Conservation (phyloP, 2,797 vertebrate species). For the Synanceia verrucosa region DNA sequence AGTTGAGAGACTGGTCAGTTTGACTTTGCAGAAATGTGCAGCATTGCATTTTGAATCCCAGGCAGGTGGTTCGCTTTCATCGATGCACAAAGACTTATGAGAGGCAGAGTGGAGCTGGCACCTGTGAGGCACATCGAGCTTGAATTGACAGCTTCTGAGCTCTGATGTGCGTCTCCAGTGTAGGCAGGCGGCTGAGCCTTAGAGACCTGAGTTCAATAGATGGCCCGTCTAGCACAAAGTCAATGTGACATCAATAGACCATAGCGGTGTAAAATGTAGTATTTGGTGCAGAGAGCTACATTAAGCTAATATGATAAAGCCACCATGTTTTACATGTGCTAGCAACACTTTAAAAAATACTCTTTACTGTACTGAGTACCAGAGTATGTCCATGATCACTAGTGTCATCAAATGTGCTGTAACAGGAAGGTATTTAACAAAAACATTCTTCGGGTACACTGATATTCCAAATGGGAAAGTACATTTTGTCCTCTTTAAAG, state of each 20-base stretch:
- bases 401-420: neutral
- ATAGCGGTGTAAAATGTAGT: slow-evolving; percentile 1
- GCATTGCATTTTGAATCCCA: slow-evolving; percentile 59
- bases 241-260: slow-evolving; percentile 10
- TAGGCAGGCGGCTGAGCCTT: slow-evolving; percentile 30
- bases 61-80: slow-evolving; percentile 69
- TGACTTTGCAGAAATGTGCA: slow-evolving; percentile 74
- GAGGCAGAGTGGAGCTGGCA: slow-evolving; percentile 63
- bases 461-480: slow-evolving; percentile 19
- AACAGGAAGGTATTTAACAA: slow-evolving; percentile 13
- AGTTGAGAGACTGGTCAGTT: slow-evolving; percentile 61
- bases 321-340: slow-evolving; percentile 8
- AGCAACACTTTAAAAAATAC: neutral
- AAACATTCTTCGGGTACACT: neutral
- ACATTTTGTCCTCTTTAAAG: slow-evolving; percentile 32
- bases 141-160: slow-evolving; percentile 67
- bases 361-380: neutral
- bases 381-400: slow-evolving; percentile 9
- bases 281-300: slow-evolving; percentile 11
- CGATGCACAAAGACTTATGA: slow-evolving; percentile 61
- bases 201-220: slow-evolving; percentile 27
- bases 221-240: slow-evolving; percentile 15
- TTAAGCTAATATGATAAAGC: slow-evolving; percentile 16
- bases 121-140: slow-evolving; percentile 60
- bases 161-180: slow-evolving; percentile 49